Percentiles rank a stretch among this genome's conserved stretches.
Conservation (phyloP, 1,140 invertebrate species). For the Cydia pomonella region DNA sequence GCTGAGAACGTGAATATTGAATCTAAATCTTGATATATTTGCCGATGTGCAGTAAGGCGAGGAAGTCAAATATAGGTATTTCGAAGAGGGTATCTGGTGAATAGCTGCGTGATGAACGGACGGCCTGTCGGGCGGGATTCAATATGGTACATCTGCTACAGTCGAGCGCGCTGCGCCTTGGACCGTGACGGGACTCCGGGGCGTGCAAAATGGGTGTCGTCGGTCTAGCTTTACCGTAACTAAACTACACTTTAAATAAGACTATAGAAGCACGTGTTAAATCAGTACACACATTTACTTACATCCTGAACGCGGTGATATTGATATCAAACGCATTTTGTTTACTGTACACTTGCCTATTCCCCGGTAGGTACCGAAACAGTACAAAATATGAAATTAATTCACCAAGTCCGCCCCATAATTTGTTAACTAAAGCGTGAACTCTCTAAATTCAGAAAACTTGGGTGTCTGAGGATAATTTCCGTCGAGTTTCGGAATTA, state of each 20-base stretch:
- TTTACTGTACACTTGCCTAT: neutral
- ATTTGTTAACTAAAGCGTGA: constrained; percentile 45
- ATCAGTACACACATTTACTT: neutral
- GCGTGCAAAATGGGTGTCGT: constrained; percentile 60
- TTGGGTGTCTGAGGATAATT: constrained; percentile 63
- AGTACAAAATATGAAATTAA: constrained; percentile 31
- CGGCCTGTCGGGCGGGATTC: constrained; percentile 64
- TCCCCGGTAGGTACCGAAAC: neutral
- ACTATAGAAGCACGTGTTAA: neutral
- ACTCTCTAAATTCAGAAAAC: constrained; percentile 48
- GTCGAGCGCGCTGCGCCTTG: constrained; percentile 50
- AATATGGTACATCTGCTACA: constrained; percentile 68
- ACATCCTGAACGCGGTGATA: neutral
- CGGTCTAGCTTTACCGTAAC: constrained; percentile 37
- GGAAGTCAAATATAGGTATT: constrained; percentile 68
- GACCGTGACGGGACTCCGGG: constrained; percentile 51
- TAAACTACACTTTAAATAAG: constrained; percentile 1
- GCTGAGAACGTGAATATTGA: constrained; percentile 42
- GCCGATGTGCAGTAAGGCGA: constrained; percentile 57
- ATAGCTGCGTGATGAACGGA: constrained; percentile 56
- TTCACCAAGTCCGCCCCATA: constrained; percentile 36
- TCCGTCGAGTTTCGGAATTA: constrained; percentile 71
- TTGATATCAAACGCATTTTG: neutral
- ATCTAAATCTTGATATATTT: constrained; percentile 58
- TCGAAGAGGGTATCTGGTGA: constrained; percentile 63